Evolutionary conservation across 2,888 invertebrate genomes (phyloP).

Genomic region (Resseliella maxima): DNA sequence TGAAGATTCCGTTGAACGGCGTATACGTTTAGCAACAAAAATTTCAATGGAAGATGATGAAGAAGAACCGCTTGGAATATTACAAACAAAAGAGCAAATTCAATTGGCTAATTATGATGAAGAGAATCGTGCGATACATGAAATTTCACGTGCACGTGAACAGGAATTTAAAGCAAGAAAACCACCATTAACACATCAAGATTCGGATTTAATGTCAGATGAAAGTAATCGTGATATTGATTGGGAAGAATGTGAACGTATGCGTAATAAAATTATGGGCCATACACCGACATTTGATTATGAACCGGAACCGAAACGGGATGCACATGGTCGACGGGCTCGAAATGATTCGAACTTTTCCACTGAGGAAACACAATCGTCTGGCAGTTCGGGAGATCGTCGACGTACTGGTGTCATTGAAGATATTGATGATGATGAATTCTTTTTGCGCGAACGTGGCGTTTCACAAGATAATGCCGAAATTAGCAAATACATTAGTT

Average conservation of each 20-base stretch:
- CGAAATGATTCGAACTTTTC: conserved; percentile 23
- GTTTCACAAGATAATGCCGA: conserved; percentile 86
- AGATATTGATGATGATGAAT: conserved; percentile 89
- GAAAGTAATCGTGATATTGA: conserved; percentile 66
- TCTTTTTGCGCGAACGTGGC: conserved; percentile 84
- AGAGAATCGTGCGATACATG: conserved; percentile 71
- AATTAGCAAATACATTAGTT: conserved; percentile 80
- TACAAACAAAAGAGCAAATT: conserved; percentile 69
- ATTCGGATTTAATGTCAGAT: conserved; percentile 67
- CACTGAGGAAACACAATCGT: conserved; percentile 70
- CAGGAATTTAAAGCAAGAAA: conserved; percentile 65
- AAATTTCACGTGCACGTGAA: conserved; percentile 65
- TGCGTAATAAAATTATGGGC: conserved; percentile 65
- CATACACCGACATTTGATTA: conserved; percentile 62
- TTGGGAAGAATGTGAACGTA: conserved; percentile 67
- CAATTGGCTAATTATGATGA: conserved; percentile 71
- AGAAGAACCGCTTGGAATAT: conserved; percentile 65
- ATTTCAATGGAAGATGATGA: conserved; percentile 63
- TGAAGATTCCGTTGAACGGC: conserved; percentile 67
- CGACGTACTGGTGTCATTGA: conserved; percentile 78
- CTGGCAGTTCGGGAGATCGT: conserved; percentile 71
- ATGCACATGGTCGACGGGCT: conserved; percentile 62
- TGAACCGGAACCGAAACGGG: conserved; percentile 54
- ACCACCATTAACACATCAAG: conserved; percentile 65
- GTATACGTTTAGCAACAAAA: conserved; percentile 66